These are phyloP conservation scores for Valencia hispanica DNA, from an alignment of 2,797 vertebrate species.

Conservation along the genomic window DNA sequence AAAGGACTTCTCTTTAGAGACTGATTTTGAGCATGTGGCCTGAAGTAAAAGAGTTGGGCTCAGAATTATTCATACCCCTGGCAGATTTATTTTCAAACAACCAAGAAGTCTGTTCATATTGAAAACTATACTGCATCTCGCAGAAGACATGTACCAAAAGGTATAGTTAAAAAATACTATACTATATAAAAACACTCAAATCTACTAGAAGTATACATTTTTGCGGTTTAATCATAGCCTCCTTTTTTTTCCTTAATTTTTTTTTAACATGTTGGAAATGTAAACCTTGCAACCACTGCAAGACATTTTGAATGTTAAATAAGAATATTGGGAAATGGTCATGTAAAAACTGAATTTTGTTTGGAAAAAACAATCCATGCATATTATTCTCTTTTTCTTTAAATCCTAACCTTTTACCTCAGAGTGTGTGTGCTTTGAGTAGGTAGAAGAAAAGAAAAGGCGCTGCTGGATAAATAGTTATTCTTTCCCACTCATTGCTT, in stretches of 20 bases:
- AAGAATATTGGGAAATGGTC: background rate
- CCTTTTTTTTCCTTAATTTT: background rate
- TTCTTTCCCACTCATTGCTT: constrained; percentile 31
- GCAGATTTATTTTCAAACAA: background rate
- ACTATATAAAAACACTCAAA: too few relatives aligned
- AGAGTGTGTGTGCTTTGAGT: constrained; percentile 46
- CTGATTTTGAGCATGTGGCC: background rate
- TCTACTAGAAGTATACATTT: background rate
- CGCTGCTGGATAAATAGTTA: background rate
- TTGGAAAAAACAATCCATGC: constrained; percentile 3
- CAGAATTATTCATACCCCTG: background rate
- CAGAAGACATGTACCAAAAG: too few relatives aligned
- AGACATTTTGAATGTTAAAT: background rate
- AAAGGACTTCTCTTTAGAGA: background rate
- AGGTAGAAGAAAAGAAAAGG: constrained; percentile 26
- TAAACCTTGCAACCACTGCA: background rate
- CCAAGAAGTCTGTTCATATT: background rate
- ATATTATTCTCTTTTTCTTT: constrained; percentile 15
- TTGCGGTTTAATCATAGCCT: background rate
- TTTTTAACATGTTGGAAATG: background rate
- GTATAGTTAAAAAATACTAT: too few relatives aligned
- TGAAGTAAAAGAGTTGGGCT: constrained; percentile 1
- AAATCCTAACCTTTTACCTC: constrained; percentile 6
- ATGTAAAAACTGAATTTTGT: background rate
- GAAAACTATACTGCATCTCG: background rate